Percentiles rank a stretch among this genome's conserved stretches.
phyloP scores from a whole-genome alignment of 2,113 vertebrate genomes.

The Hiodon tergisus region DNA sequence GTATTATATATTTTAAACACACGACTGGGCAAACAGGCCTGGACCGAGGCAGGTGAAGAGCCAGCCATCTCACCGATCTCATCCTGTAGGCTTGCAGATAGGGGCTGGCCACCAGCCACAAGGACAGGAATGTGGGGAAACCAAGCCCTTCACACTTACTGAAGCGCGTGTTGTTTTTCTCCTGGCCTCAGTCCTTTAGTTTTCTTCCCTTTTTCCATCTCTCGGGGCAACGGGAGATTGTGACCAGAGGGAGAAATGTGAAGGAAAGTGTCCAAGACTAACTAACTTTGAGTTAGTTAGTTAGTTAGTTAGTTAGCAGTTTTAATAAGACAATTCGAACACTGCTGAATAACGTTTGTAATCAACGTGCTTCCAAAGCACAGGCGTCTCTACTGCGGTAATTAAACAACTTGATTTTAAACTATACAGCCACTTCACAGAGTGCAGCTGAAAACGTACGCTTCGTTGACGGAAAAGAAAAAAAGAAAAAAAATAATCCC shows the following conservation, averaged over 20 bases:
- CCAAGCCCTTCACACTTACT: constrained; percentile 28
- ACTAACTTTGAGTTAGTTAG: too few species aligned
- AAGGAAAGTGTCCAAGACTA: neutral
- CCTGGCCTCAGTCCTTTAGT: neutral
- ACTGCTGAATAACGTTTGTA: too few species aligned
- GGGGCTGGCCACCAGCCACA: constrained; percentile 24
- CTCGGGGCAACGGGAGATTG: neutral
- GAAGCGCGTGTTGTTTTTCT: constrained; percentile 33
- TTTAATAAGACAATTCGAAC: too few species aligned
- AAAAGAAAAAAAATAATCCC: neutral
- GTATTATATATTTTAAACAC: too few species aligned
- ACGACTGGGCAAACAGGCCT: too few species aligned
- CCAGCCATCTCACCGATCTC: neutral
- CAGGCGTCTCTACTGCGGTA: too few species aligned
- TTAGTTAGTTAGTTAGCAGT: too few species aligned
- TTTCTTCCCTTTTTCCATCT: constrained; percentile 5
- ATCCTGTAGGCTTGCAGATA: constrained; percentile 13
- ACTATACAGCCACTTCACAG: too few species aligned
- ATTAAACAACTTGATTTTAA: too few species aligned
- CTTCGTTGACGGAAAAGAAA: neutral
- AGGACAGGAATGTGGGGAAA: constrained; percentile 39
- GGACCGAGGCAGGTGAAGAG: neutral
- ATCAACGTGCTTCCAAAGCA: too few species aligned
- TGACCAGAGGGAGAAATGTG: neutral
- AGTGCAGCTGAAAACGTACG: too few species aligned